Percentiles rank a stretch among this genome's conserved stretches.
phyloP scores from a whole-genome alignment of 2,888 invertebrate genomes.

The Dioctria rufipes region DNA sequence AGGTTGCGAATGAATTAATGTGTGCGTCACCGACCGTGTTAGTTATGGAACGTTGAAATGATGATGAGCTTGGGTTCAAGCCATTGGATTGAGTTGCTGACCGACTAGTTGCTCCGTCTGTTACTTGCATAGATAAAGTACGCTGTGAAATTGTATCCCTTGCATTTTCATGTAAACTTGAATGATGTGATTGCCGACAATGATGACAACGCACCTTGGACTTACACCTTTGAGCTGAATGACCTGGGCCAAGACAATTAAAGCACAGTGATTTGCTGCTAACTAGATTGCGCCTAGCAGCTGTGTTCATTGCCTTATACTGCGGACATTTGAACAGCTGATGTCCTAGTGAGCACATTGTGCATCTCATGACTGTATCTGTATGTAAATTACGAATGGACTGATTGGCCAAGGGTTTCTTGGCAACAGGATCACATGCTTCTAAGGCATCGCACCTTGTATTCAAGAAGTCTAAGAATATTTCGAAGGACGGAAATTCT shows the following conservation, averaged over 20 bases:
- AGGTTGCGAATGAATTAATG: too few relatives aligned
- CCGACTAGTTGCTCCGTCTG: too few relatives aligned
- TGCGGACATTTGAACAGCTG: not conserved
- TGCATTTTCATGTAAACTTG: constrained; percentile 5
- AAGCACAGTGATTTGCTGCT: constrained; percentile 25
- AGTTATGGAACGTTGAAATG: too few relatives aligned
- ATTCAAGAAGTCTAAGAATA: too few relatives aligned
- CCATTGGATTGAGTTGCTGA: too few relatives aligned
- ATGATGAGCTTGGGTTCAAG: too few relatives aligned
- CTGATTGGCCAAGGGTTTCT: not conserved
- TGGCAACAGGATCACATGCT: not conserved
- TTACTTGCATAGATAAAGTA: too few relatives aligned
- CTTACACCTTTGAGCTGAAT: constrained; percentile 3
- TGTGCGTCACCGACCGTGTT: too few relatives aligned
- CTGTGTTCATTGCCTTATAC: constrained; percentile 10
- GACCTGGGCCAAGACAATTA: constrained; percentile 22
- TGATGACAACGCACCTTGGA: constrained; percentile 3
- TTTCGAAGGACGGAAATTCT: too few relatives aligned
- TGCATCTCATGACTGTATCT: not conserved
- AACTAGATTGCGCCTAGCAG: not conserved
- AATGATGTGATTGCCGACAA: constrained; percentile 10
- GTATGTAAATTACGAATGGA: not conserved
- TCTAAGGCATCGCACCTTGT: too few relatives aligned
- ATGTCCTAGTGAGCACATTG: not conserved
- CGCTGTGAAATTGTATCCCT: too few relatives aligned